Conservation (phyloP, 2,888 invertebrate species). For the Baccha elongata region DNA sequence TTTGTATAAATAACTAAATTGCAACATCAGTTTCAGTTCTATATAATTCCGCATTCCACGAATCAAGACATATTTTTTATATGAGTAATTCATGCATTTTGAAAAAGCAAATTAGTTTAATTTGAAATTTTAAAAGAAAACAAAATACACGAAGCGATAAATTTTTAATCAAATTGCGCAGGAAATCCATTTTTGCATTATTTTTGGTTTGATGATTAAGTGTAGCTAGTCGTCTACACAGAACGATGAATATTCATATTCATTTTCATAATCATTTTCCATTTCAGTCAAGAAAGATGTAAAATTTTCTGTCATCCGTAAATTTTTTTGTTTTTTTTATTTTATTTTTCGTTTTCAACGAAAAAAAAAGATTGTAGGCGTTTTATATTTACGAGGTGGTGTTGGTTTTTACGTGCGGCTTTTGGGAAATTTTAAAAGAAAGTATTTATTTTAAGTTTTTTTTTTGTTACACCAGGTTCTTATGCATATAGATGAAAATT, state of each 20-base stretch:
- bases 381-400: slow-evolving; percentile 46
- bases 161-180: slow-evolving; percentile 7
- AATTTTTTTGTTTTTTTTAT: slow-evolving; percentile 2
- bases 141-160: not conserved
- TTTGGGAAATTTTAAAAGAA: slow-evolving; percentile 22
- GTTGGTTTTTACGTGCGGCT: slow-evolving; percentile 23
- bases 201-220: slow-evolving; percentile 43
- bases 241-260: not conserved
- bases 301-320: slow-evolving; percentile 29
- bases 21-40: slow-evolving; percentile 42
- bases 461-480: not conserved
- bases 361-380: slow-evolving; percentile 23
- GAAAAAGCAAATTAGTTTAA: not conserved
- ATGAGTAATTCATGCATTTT: not conserved
- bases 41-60: not conserved
- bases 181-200: slow-evolving; percentile 30
- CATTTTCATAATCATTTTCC: slow-evolving; percentile 26
- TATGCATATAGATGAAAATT: too few species aligned
- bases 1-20: slow-evolving; percentile 58
- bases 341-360: not conserved
- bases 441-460: too few species aligned
- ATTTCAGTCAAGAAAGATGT: slow-evolving; percentile 7
- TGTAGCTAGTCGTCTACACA: too few species aligned
- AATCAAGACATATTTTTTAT: not conserved
- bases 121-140: not conserved